These are phyloP conservation scores for Cassiopea andromeda DNA, from an alignment of 30 jellyfish, hydroid and myxozoan genomes.

Conservation along the genomic window DNA sequence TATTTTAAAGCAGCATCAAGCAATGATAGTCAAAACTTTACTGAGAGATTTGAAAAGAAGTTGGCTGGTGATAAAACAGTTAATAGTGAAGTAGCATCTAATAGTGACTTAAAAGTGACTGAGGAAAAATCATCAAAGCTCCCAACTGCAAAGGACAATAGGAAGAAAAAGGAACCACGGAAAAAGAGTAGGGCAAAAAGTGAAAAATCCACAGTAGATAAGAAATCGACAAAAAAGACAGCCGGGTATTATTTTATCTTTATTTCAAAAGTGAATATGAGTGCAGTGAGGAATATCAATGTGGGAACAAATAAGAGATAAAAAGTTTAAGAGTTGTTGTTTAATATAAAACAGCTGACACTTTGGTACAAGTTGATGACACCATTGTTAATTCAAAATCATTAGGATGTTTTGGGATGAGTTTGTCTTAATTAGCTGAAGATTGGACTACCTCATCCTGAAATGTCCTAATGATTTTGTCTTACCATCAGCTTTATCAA, in stretches of 20 bases:
- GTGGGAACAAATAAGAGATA: not conserved
- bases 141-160: slow-evolving; percentile 1
- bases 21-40: not conserved
- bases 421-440: no score
- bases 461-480: no score
- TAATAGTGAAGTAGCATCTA: not conserved
- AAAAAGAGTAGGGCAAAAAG: not conserved
- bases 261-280: not conserved
- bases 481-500: no score
- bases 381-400: no score
- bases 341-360: no score
- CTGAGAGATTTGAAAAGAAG: slow-evolving; percentile 11
- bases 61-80: not conserved
- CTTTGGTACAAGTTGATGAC: no score
- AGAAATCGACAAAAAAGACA: slow-evolving; percentile 6
- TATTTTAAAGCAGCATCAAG: slow-evolving; percentile 25
- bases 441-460: no score
- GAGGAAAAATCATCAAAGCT: slow-evolving; percentile 38
- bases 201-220: slow-evolving; percentile 1
- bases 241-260: slow-evolving; percentile 1
- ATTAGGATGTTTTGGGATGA: no score
- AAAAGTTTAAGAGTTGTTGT: no score
- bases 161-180: not conserved
- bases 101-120: not conserved
- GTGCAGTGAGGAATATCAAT: not conserved